Evolutionary conservation across 2,888 invertebrate genomes (phyloP).

Genomic region (Nemapogon koenigi): DNA sequence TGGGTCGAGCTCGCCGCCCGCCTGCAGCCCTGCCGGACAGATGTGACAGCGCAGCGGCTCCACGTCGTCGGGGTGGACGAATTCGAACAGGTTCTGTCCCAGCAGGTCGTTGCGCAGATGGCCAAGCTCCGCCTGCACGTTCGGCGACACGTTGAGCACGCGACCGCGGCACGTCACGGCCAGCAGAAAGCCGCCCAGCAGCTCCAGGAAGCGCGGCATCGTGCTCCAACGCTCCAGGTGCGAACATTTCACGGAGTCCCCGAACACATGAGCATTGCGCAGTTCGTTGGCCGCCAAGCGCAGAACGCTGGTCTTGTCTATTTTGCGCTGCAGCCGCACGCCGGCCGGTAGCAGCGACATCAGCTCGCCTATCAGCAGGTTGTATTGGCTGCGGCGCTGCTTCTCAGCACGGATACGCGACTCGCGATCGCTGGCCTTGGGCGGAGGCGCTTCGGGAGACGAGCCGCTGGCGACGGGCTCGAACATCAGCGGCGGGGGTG

Average conservation of each 20-base stretch:
- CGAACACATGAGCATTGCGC: conserved; percentile 76
- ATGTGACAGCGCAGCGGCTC: conserved; percentile 74
- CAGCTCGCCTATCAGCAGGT: conserved; percentile 83
- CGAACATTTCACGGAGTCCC: conserved; percentile 54
- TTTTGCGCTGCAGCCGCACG: conserved; percentile 79
- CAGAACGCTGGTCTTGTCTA: conserved; percentile 91
- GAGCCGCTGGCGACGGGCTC: conserved; percentile 37
- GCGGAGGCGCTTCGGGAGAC: conserved; percentile 43
- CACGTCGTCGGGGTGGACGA: conserved; percentile 85
- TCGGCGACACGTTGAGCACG: conserved; percentile 84
- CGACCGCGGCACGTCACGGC: conserved; percentile 82
- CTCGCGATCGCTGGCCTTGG: conserved; percentile 75
- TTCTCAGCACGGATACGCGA: conserved; percentile 91
- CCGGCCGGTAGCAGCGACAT: conserved; percentile 85
- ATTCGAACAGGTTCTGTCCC: conserved; percentile 86
- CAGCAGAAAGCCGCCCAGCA: conserved; percentile 81
- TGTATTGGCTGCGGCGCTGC: conserved; percentile 87
- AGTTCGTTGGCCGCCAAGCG: conserved; percentile 86
- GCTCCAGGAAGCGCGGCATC: conserved; percentile 69
- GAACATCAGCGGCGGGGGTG: conserved; percentile 25
- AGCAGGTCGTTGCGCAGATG: conserved; percentile 88
- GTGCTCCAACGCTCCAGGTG: conserved; percentile 59
- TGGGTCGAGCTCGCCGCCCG: conserved; percentile 30
- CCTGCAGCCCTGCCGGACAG: conserved; percentile 58
- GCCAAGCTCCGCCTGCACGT: conserved; percentile 84